A percentile compares a stretch with the other conserved stretches of the same genome.
Conservation (phyloP, 2,113 vertebrate species). For the Solenodon paradoxus region DNA sequence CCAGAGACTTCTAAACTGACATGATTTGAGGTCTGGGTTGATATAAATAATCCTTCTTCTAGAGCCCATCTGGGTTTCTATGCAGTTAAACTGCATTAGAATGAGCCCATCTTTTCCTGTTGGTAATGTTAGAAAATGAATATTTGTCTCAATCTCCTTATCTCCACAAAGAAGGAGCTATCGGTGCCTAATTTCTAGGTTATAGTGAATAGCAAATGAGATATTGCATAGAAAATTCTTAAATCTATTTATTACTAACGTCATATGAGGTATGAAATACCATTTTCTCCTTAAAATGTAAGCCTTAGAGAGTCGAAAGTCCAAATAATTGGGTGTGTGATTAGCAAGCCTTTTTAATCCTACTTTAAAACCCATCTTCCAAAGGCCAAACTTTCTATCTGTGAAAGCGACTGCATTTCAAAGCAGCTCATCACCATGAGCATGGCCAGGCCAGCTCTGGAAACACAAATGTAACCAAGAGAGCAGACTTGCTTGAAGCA, state of each 20-base stretch:
- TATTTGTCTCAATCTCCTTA: background rate
- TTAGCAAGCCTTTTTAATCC: background rate
- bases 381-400: background rate
- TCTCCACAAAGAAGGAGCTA: background rate
- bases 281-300: background rate
- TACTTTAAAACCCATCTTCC: background rate
- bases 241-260: background rate
- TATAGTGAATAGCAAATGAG: background rate
- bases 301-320: background rate
- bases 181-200: background rate
- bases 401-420: background rate
- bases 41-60: background rate
- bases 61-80: background rate
- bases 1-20: background rate
- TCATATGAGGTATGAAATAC: background rate
- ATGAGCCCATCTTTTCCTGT: background rate
- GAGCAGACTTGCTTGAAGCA: background rate
- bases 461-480: accelerated
- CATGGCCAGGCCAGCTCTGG: background rate
- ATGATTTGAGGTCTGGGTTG: background rate
- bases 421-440: accelerated
- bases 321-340: background rate
- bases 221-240: background rate
- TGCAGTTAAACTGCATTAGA: background rate
- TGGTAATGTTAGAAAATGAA: background rate